A percentile compares a stretch with the other conserved stretches of the same genome.
Evolutionary conservation across 2,888 invertebrate genomes (phyloP).

Genomic region (Chymomyza procnemis): DNA sequence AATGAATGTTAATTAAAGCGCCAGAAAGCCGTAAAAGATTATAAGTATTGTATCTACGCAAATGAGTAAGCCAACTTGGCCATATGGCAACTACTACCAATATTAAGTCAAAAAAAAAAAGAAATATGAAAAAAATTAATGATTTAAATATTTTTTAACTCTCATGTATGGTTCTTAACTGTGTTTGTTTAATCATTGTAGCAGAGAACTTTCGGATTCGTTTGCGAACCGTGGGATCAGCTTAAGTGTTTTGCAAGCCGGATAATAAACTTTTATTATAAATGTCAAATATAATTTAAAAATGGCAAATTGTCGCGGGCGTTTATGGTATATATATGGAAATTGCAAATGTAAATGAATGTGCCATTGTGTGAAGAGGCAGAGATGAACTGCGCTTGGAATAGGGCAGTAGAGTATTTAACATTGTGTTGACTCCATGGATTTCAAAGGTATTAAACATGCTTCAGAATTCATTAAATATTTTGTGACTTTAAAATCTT

Average conservation of each 20-base stretch:
- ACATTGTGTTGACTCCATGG: neutral
- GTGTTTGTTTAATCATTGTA: neutral
- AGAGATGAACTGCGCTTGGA: neutral
- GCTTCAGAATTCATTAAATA: no score
- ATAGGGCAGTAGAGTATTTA: neutral
- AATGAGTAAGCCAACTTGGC: neutral
- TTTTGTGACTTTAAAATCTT: no score
- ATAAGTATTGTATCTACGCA: neutral
- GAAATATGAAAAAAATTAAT: neutral
- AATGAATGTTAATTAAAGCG: constrained; percentile 56
- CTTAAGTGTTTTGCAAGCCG: constrained; percentile 32
- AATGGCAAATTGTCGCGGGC: constrained; percentile 45
- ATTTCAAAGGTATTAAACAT: no score
- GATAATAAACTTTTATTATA: constrained; percentile 46
- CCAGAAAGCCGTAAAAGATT: neutral
- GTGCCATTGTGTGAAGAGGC: constrained; percentile 32
- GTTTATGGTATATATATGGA: constrained; percentile 1
- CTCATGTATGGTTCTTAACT: neutral
- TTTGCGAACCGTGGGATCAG: constrained; percentile 6
- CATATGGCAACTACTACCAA: neutral
- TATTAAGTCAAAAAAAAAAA: constrained; percentile 3
- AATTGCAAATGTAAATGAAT: constrained; percentile 7
- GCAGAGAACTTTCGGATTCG: neutral
- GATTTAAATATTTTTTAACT: neutral
- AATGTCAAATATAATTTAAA: constrained; percentile 57